Percentiles rank a stretch among this genome's conserved stretches.
Conservation (phyloP, 2,797 vertebrate species). For the Hoplostethus atlanticus region DNA sequence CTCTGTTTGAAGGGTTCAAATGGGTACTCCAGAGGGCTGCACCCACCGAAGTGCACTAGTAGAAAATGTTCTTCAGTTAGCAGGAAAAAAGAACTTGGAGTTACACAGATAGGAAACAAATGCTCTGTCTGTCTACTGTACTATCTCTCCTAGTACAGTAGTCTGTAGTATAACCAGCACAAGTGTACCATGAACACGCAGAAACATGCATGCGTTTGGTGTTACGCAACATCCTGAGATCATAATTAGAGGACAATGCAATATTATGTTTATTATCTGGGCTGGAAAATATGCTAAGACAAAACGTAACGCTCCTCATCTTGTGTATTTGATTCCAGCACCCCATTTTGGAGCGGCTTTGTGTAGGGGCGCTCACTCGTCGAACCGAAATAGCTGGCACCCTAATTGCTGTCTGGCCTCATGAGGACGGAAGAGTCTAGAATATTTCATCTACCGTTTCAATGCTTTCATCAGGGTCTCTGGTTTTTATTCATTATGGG, state of each 20-base stretch:
- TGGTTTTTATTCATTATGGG: slow-evolving; percentile 60
- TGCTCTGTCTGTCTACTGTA: not conserved
- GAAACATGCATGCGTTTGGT: slow-evolving; percentile 31
- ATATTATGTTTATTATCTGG: slow-evolving; percentile 82
- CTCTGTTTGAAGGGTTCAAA: slow-evolving; percentile 53
- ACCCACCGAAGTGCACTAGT: slow-evolving; percentile 10
- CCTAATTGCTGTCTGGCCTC: slow-evolving; percentile 77
- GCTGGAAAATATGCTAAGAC: slow-evolving; percentile 79
- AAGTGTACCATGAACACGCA: slow-evolving; percentile 15
- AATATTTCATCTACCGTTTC: slow-evolving; percentile 53
- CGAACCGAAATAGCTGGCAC: slow-evolving; percentile 64
- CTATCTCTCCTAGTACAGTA: slow-evolving; percentile 9
- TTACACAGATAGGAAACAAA: not conserved
- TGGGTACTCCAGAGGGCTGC: slow-evolving; percentile 9
- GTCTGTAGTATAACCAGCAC: slow-evolving; percentile 25
- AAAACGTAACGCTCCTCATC: slow-evolving; percentile 63
- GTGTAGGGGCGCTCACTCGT: slow-evolving; percentile 62
- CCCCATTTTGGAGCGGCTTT: slow-evolving; percentile 63
- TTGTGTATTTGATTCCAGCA: slow-evolving; percentile 65
- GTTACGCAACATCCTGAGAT: slow-evolving; percentile 78
- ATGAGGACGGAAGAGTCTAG: slow-evolving; percentile 40
- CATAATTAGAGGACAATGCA: slow-evolving; percentile 79
- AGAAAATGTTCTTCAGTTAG: slow-evolving; percentile 1
- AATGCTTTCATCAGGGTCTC: slow-evolving; percentile 55
- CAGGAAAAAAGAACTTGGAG: not conserved